Conservation (phyloP, 2,888 invertebrate genomes). For the Dorcus hopei region DNA sequence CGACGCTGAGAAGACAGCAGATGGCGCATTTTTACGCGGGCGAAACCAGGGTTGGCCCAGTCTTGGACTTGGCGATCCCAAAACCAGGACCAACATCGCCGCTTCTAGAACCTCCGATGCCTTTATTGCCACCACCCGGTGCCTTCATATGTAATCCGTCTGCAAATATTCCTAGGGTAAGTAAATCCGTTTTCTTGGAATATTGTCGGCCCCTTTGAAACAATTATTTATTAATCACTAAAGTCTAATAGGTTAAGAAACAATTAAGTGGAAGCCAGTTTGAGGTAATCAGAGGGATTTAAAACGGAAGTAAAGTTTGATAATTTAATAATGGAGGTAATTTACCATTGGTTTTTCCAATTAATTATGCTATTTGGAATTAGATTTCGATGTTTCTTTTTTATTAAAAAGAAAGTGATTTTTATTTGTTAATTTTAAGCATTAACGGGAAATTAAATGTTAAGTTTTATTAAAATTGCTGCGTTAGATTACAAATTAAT, state of each 20-base stretch:
- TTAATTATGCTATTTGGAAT: too few relatives aligned
- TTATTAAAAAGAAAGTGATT: too few relatives aligned
- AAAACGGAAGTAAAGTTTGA: too few relatives aligned
- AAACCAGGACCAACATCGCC: constrained; percentile 33
- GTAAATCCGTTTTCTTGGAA: not conserved
- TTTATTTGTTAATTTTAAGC: too few relatives aligned
- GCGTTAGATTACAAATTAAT: too few relatives aligned
- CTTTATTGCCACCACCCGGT: constrained; percentile 27
- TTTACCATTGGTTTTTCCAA: too few relatives aligned
- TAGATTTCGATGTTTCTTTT: too few relatives aligned
- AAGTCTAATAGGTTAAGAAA: constrained; percentile 31
- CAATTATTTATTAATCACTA: not conserved
- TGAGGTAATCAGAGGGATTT: too few relatives aligned
- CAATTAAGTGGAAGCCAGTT: not conserved
- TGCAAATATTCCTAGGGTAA: constrained; percentile 22
- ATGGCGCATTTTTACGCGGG: constrained; percentile 77
- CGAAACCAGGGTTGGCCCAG: constrained; percentile 52
- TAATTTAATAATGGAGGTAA: too few relatives aligned
- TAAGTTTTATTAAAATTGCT: too few relatives aligned
- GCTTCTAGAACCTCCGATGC: constrained; percentile 39
- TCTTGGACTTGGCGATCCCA: constrained; percentile 54
- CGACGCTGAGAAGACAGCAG: constrained; percentile 91
- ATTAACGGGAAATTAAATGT: too few relatives aligned
- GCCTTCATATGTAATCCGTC: constrained; percentile 44
- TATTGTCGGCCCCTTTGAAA: not conserved